Evolutionary conservation across 2,797 vertebrate genomes (phyloP).

Genomic region (Hafferia zeledoni): DNA sequence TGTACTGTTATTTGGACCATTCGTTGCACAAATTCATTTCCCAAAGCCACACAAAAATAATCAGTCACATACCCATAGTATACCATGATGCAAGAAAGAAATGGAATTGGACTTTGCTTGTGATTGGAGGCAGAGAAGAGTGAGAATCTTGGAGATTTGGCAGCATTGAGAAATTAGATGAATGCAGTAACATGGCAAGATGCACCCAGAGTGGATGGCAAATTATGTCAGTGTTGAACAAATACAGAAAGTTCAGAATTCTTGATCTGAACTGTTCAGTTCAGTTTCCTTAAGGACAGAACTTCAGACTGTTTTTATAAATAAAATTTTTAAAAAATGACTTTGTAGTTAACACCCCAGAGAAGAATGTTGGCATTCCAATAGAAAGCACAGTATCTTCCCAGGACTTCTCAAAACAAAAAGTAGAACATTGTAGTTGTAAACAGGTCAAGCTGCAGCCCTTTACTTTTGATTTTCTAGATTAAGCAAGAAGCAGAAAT

Average conservation of each 20-base stretch:
- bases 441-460: not conserved
- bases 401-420: not conserved
- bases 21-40: not conserved
- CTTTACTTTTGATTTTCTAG: not conserved
- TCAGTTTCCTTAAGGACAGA: not conserved
- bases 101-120: not conserved
- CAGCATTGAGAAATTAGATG: not conserved
- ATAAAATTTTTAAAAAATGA: not conserved
- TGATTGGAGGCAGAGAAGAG: not conserved
- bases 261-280: not conserved
- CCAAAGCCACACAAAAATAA: not conserved
- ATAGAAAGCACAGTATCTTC: not conserved
- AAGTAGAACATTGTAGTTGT: not conserved
- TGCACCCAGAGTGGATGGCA: not conserved
- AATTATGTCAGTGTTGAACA: not conserved
- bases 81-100: not conserved
- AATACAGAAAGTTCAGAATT: not conserved
- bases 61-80: not conserved
- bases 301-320: not conserved
- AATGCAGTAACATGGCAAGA: not conserved
- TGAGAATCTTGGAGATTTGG: not conserved
- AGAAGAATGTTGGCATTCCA: conserved; percentile 32
- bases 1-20: not conserved
- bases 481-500: conserved; percentile 3
- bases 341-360: conserved; percentile 21